Base-by-base conservation (phyloP, 2,888 invertebrate genomes). In the Lissonota sp. region DNA sequence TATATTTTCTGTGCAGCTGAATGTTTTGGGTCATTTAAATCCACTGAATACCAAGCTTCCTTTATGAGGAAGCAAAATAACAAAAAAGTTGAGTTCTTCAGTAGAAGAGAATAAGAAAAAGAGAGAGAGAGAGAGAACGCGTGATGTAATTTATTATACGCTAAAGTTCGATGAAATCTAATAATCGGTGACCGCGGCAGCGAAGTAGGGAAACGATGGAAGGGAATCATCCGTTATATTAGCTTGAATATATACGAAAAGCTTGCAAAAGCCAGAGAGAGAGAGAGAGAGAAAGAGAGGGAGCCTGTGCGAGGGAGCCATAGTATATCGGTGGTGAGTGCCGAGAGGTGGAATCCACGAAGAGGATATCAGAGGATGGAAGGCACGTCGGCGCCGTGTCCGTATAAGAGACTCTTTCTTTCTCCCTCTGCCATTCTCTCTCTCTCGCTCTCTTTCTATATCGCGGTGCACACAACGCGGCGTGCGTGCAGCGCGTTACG, bases 401-500 rank as follows among this genome's bases (percentile, higher is more conserved):
- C 66, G 66, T 10, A 51, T 7, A 62, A 42, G 14, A 10, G 12
- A 46, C 66, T 12, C 26, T 62, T 5, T 62, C 62, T 62, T 51
- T 62, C 40, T 62, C 26, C 63, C 63, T 63, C 53, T 53, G 26
- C 55, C 44, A 55, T 26, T 44, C 37, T 72, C 37, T 26, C 26
- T 26, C 26, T 26, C 26, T 53, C 53, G 14, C 53, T 12, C 53
- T 26, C 26, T 26, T 26, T 26, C 26, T 53, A 10, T 60, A 46
- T 12, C 76, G 57, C 66, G 70, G 55, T 46, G 55, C 73, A 64
- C 73, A 42, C 46, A 70, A 77, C 72, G 55, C 80, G 82, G 83
- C 82, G 83, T 84, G 83, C 88, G 88, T 90, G 91, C 81, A 81
- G 78, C 90, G 91, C 90, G 91, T 90, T 91, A 86, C 88, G 85